These are phyloP conservation scores for Synergus laeviventris DNA, from an alignment of 2,888 invertebrate genomes.

Conservation along the genomic window DNA sequence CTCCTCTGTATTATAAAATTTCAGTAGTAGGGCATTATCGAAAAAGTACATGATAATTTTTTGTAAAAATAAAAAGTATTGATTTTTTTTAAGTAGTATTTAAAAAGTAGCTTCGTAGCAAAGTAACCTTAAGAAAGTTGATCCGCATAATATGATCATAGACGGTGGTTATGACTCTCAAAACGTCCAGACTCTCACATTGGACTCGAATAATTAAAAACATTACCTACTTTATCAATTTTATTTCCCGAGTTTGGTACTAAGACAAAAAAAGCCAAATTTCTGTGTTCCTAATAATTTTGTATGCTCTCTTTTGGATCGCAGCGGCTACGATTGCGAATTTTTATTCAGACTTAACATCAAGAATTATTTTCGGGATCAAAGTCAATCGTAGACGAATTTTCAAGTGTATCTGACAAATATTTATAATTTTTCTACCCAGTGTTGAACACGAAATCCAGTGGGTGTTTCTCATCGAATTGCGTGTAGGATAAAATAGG, in stretches of 20 bases:
- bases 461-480: conserved; percentile 20
- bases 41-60: conserved; percentile 4
- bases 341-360: conserved; percentile 39
- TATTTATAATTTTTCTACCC: conserved; percentile 56
- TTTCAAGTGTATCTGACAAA: conserved; percentile 54
- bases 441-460: conserved; percentile 8
- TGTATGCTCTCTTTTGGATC: conserved; percentile 44
- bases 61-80: conserved; percentile 13
- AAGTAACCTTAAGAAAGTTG: background rate
- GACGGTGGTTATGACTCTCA: conserved; percentile 40
- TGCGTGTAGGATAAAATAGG: conserved; percentile 19
- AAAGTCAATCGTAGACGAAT: conserved; percentile 50
- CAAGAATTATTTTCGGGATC: conserved; percentile 66
- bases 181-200: conserved; percentile 26
- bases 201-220: conserved; percentile 39
- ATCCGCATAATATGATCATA: conserved; percentile 5
- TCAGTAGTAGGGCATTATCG: conserved; percentile 19
- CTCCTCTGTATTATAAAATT: background rate
- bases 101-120: conserved; percentile 23
- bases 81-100: background rate
- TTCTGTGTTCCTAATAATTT: conserved; percentile 63
- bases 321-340: background rate
- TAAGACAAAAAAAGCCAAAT: conserved; percentile 48
- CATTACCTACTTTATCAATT: background rate
- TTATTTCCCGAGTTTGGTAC: background rate